Conservation (phyloP, 2,888 invertebrate species). For the Anodontia alba region DNA sequence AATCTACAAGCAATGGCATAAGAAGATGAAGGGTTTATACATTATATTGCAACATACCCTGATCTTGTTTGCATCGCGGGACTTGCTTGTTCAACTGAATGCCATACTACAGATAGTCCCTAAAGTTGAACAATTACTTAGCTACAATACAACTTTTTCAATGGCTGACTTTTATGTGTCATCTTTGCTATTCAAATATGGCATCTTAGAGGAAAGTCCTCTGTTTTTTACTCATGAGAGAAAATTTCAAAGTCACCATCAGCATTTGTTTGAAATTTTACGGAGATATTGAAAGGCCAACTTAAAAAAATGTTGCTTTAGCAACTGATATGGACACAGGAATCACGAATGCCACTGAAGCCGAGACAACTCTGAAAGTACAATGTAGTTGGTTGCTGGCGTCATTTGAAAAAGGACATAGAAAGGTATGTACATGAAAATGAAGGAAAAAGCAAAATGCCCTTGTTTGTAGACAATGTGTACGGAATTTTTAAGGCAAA, state of each 20-base stretch:
- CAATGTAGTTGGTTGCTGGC: slow-evolving; percentile 19
- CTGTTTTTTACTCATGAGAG: slow-evolving; percentile 15
- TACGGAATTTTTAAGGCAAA: background rate
- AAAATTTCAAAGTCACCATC: slow-evolving; percentile 19
- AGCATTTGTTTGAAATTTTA: slow-evolving; percentile 12
- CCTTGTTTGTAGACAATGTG: background rate
- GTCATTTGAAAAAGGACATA: background rate
- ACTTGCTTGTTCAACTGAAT: background rate
- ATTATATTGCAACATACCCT: slow-evolving; percentile 17
- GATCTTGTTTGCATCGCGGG: slow-evolving; percentile 14
- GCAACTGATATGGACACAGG: slow-evolving; percentile 26
- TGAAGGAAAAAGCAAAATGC: background rate
- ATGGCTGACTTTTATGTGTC: slow-evolving; percentile 27
- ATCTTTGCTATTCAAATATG: slow-evolving; percentile 6
- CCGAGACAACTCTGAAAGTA: slow-evolving; percentile 8
- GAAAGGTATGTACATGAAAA: slow-evolving; percentile 1
- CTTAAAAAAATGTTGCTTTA: slow-evolving; percentile 3
- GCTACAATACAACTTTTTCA: slow-evolving; percentile 22
- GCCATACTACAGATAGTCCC: background rate
- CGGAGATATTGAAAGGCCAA: slow-evolving; percentile 17
- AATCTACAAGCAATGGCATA: slow-evolving; percentile 23
- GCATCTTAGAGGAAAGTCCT: slow-evolving; percentile 1
- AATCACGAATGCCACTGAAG: slow-evolving; percentile 4
- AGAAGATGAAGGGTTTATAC: slow-evolving; percentile 14
- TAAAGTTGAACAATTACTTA: slow-evolving; percentile 16